Base-by-base conservation (phyloP, 1,140 invertebrate genomes). In the Orussus abietinus region DNA sequence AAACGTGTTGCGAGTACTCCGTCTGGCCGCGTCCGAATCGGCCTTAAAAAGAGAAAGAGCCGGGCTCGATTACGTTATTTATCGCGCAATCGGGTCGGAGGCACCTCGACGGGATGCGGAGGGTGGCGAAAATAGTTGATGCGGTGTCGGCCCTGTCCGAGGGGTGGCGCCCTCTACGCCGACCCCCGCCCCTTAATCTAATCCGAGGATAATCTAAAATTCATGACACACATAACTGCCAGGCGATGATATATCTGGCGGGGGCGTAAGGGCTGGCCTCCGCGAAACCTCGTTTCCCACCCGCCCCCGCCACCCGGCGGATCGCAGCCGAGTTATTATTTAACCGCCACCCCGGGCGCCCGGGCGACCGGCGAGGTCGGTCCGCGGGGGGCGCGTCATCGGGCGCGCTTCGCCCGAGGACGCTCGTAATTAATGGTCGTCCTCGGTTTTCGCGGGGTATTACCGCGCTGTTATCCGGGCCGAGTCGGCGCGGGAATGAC, bases 161-260 rank as follows among this genome's bases (percentile, higher is more conserved):
- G 22, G 22, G 22, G 22, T 7, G 6, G 22, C n/a, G 6, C n/a
- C 22, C 22, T 9, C 31, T 46, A 28, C 38, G 10, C n/a, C 25
- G 12, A 21, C 40, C 44, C 55, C 55, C 33, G 49, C 50, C 62
- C 64, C 63, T 67, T 69, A 69, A 69, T 69, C 64, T 69, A 69
- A 69, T 69, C 66, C 64, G 43, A 57, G 63, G 57, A 69, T 67
- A 69, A 69, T 69, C 63, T 61, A 69, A 69, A 69, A 69, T 69
- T 69, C 66, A 69, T 69, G 66, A 66, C 64, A 67, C 64, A 67
- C 64, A 69, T 69, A 69, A 69, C 63, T 69, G 66, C 66, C 66
- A 69, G 63, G 62, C 66, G 64, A 67, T 69, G 66, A 69, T 69
- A 69, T 69, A 69, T 69, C 63, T 66, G 58, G 57, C 45, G 46